These are phyloP conservation scores for Avahi laniger DNA, from an alignment of 2,797 vertebrate species.

Conservation along the genomic window DNA sequence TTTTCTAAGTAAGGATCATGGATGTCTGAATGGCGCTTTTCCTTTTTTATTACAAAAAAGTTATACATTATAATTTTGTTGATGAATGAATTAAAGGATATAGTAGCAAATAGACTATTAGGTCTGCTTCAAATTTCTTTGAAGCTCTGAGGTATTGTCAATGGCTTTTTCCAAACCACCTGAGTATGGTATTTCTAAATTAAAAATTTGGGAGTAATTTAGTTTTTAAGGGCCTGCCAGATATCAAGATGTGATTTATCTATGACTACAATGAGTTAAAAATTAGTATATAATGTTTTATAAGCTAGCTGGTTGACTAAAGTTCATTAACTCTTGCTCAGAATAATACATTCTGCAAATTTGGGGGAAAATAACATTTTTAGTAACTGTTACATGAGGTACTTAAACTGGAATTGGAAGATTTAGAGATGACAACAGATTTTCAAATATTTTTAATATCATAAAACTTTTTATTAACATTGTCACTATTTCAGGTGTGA, in stretches of 20 bases:
- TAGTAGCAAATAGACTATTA: background rate
- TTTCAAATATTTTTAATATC: constrained; percentile 32
- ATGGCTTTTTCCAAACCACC: background rate
- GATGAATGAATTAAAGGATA: background rate
- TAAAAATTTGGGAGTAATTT: background rate
- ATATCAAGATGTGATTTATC: background rate
- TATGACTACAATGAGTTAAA: background rate
- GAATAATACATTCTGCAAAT: background rate
- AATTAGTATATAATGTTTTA: background rate
- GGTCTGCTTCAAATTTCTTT: background rate
- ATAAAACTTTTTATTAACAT: constrained; percentile 6
- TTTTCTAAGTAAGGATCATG: background rate
- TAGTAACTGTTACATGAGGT: background rate
- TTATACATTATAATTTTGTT: background rate
- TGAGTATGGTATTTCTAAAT: background rate
- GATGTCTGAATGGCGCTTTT: background rate
- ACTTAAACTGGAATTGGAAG: background rate
- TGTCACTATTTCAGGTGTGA: background rate
- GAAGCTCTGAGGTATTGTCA: background rate
- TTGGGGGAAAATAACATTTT: background rate
- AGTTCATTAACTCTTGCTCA: background rate
- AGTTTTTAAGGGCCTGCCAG: background rate
- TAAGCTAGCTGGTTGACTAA: background rate
- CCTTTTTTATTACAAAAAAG: background rate
- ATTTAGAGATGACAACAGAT: background rate